These are phyloP conservation scores for Lasioglossum vierecki DNA, from an alignment of 2,888 invertebrate species.

Conservation along the genomic window DNA sequence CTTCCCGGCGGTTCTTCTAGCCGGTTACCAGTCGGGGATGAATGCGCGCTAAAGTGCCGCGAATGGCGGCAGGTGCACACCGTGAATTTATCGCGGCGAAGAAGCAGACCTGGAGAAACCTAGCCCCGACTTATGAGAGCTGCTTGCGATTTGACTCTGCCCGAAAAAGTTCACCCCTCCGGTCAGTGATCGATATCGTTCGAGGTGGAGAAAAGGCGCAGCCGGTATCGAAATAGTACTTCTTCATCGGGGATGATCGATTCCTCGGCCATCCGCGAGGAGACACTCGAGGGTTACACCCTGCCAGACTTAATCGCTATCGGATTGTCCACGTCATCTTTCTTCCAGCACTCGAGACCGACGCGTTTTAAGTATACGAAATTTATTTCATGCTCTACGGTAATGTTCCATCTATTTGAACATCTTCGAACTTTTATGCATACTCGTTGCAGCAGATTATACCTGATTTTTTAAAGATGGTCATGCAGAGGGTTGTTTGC, in stretches of 20 bases:
- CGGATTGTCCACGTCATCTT: neutral
- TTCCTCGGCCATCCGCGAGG: neutral
- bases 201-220: neutral
- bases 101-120: constrained; percentile 7
- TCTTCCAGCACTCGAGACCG: neutral
- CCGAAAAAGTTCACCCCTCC: constrained; percentile 32
- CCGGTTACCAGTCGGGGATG: constrained; percentile 57
- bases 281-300: neutral
- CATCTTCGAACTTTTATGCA: neutral
- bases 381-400: neutral
- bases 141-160: constrained; percentile 69
- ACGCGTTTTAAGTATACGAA: neutral
- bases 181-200: constrained; percentile 48
- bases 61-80: constrained; percentile 72
- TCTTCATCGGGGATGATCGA: constrained; percentile 9
- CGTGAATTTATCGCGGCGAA: constrained; percentile 72
- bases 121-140: constrained; percentile 68
- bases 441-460: too few species aligned
- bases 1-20: constrained; percentile 34
- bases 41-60: constrained; percentile 68
- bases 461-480: too few species aligned
- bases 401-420: neutral
- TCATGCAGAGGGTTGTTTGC: too few species aligned
- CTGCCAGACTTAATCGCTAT: constrained; percentile 2
- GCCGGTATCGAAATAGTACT: constrained; percentile 21